phyloP scores from a whole-genome alignment of 2,888 invertebrate genomes.

The Acleris laterana region DNA sequence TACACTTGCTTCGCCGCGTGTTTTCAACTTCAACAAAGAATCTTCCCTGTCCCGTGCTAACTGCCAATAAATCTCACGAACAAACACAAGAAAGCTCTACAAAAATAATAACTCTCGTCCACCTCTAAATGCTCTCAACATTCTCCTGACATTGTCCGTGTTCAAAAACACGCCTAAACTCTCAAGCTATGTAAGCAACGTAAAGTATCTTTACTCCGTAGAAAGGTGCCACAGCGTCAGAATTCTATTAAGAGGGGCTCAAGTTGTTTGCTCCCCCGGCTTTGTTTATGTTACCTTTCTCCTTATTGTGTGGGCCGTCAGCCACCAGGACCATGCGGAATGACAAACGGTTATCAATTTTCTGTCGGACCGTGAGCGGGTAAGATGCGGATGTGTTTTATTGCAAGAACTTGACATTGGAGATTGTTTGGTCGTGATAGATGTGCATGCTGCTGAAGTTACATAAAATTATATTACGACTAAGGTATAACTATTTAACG shows the following conservation, averaged over 20 bases:
- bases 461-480: too few relatives aligned
- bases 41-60: constrained; percentile 35
- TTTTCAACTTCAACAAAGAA: constrained; percentile 30
- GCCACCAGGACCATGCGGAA: constrained; percentile 44
- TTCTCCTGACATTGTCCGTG: constrained; percentile 47
- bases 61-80: constrained; percentile 44
- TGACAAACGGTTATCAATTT: constrained; percentile 67
- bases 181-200: constrained; percentile 44
- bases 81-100: constrained; percentile 6
- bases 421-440: too few relatives aligned
- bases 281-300: constrained; percentile 70
- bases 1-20: too few relatives aligned
- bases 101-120: constrained; percentile 34
- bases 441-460: too few relatives aligned
- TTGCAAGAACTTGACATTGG: background rate
- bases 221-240: constrained; percentile 63
- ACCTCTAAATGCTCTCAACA: constrained; percentile 44
- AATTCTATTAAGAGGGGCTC: constrained; percentile 74
- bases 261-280: constrained; percentile 64
- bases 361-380: constrained; percentile 1
- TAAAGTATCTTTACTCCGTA: constrained; percentile 63
- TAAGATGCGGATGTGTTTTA: constrained; percentile 4
- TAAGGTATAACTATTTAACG: too few relatives aligned
- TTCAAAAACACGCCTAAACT: constrained; percentile 42
- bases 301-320: constrained; percentile 61